Evolutionary conservation across 2,113 vertebrate species (phyloP).

Genomic region (Petaurus breviceps): DNA sequence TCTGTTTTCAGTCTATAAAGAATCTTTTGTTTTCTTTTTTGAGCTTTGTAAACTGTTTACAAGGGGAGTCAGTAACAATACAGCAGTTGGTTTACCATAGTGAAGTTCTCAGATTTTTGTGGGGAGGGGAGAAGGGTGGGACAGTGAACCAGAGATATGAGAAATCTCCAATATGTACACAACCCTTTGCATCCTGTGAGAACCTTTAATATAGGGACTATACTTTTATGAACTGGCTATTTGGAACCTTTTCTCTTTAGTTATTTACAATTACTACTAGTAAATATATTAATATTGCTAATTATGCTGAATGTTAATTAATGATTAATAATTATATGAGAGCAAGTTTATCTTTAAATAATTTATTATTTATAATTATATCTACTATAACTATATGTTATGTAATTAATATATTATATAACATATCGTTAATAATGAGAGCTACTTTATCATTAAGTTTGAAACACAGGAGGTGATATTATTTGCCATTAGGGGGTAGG

Average conservation of each 20-base stretch:
- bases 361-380: no score
- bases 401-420: no score
- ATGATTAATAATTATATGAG: no score
- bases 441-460: not conserved
- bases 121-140: not conserved
- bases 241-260: not conserved
- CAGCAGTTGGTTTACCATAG: not conserved
- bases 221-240: not conserved
- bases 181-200: not conserved
- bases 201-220: not conserved
- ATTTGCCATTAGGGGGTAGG: not conserved
- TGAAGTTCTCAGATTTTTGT: not conserved
- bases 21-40: not conserved
- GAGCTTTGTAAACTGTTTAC: not conserved
- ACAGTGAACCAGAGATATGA: not conserved
- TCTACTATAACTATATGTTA: no score
- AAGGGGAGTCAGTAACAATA: not conserved
- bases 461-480: not conserved
- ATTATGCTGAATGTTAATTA: not conserved
- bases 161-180: not conserved
- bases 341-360: not conserved
- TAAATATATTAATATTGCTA: not conserved
- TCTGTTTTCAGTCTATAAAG: not conserved
- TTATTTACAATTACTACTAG: not conserved
- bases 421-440: no score